phyloP scores from a whole-genome alignment of 2,888 invertebrate species.

The Neocrepidodera transversa region DNA sequence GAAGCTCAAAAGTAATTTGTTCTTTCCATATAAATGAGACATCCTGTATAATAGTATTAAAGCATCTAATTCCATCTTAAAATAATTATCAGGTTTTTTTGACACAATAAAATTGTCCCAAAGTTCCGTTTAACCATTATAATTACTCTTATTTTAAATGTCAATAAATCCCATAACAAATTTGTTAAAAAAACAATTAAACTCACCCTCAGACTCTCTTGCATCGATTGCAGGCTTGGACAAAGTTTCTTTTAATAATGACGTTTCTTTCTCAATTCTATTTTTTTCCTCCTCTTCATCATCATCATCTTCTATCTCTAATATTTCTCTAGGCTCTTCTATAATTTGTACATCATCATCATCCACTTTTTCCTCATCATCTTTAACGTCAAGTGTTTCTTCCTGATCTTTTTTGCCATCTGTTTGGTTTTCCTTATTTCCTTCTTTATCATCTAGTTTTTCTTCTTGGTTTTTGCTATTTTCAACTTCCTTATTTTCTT shows the following conservation, averaged over 20 bases:
- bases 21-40: too few relatives aligned
- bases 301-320: not conserved
- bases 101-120: too few relatives aligned
- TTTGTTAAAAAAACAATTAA: too few relatives aligned
- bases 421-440: not conserved
- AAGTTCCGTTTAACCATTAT: too few relatives aligned
- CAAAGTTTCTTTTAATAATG: slow-evolving; percentile 35
- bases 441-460: not conserved
- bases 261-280: slow-evolving; percentile 3
- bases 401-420: slow-evolving; percentile 7
- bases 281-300: not conserved
- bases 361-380: not conserved
- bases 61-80: too few relatives aligned
- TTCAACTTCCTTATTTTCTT: not conserved
- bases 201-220: slow-evolving; percentile 19
- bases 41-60: too few relatives aligned
- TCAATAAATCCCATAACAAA: too few relatives aligned
- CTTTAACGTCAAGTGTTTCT: slow-evolving; percentile 1
- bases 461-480: not conserved
- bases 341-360: not conserved
- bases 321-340: not conserved
- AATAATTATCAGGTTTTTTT: too few relatives aligned
- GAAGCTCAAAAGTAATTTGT: too few relatives aligned
- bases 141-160: too few relatives aligned
- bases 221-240: slow-evolving; percentile 18